Percentiles rank a stretch among this genome's conserved stretches.
Evolutionary conservation across 2,797 vertebrate species (phyloP).

Genomic region (Numenius phaeopus): DNA sequence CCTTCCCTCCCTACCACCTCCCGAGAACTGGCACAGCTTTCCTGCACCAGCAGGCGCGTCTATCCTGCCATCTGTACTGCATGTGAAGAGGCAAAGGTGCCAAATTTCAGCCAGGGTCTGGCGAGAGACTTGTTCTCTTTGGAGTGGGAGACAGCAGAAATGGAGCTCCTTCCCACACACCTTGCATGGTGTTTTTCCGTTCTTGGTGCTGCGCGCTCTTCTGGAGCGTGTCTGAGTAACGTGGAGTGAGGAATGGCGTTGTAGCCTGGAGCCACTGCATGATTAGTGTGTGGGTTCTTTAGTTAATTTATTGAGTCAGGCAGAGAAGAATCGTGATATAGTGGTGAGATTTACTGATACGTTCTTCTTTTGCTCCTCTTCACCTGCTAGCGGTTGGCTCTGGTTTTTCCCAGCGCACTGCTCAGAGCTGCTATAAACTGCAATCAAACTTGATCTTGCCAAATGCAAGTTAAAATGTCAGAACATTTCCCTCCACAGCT

Average conservation of each 20-base stretch:
- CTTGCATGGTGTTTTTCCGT: not conserved
- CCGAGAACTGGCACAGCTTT: constrained; percentile 32
- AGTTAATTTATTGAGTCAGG: fast-evolving
- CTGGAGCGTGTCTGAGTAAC: fast-evolving
- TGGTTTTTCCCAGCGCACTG: not conserved
- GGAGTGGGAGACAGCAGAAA: not conserved
- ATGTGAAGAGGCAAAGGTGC: not conserved
- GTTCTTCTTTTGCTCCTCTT: not conserved
- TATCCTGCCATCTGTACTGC: constrained; percentile 59
- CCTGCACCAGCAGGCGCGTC: constrained; percentile 12
- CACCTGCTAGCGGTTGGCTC: constrained; percentile 22
- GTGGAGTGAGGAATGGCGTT: fast-evolving
- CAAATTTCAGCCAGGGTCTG: constrained; percentile 55
- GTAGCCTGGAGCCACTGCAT: not conserved
- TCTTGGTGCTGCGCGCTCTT: not conserved
- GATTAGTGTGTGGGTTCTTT: not conserved
- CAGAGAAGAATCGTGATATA: not conserved
- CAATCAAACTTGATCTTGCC: constrained; percentile 11
- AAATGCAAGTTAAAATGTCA: constrained; percentile 25
- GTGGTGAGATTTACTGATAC: not conserved
- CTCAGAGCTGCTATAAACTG: constrained; percentile 25
- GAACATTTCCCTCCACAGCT: not conserved
- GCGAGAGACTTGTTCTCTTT: not conserved
- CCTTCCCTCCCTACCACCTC: not conserved
- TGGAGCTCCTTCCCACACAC: not conserved